A percentile compares a stretch with the other conserved stretches of the same genome.
Conservation (phyloP, 2,113 vertebrate genomes). For the Cyanistes caeruleus region DNA sequence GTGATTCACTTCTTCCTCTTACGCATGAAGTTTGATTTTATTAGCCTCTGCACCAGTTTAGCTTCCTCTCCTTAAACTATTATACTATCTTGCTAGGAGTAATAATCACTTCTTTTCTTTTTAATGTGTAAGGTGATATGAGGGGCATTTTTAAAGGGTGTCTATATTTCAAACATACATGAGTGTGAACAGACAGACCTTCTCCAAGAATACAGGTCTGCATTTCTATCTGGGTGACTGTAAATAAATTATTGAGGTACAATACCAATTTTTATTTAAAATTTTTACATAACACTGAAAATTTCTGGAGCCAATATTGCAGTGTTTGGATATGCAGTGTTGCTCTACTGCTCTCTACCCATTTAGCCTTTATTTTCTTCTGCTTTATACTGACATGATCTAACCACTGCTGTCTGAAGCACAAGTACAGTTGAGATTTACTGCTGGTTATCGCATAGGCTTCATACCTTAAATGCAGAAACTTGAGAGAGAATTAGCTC, state of each 20-base stretch:
- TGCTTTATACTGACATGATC: background rate
- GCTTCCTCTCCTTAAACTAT: background rate
- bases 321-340: background rate
- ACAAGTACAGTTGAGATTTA: background rate
- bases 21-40: constrained; percentile 2
- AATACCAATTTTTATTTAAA: background rate
- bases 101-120: background rate
- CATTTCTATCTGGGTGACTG: background rate
- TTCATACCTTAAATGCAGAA: background rate
- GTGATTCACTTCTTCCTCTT: constrained; percentile 40
- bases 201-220: background rate
- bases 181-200: background rate
- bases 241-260: background rate
- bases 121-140: background rate
- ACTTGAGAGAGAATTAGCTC: background rate
- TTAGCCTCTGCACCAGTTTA: background rate
- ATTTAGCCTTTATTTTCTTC: background rate
- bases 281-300: background rate
- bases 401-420: background rate
- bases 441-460: background rate
- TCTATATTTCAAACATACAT: background rate
- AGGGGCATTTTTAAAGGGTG: background rate
- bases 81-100: background rate
- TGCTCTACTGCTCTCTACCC: background rate
- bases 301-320: background rate